phyloP scores from a whole-genome alignment of 2,797 vertebrate species.

The Calcarius lapponicus region DNA sequence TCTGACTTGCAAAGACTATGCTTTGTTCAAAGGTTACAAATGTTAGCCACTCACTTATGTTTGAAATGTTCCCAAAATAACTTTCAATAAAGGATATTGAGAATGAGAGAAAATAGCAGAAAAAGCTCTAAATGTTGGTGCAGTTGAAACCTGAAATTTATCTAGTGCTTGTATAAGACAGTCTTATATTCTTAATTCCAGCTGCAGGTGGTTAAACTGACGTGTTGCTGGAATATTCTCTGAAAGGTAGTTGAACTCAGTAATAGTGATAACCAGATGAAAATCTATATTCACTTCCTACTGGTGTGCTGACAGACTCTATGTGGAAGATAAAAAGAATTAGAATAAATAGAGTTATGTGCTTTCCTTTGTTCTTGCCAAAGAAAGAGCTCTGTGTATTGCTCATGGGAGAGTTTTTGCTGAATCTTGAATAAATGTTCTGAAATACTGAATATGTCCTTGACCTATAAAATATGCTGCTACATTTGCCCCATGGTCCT shows the following conservation, averaged over 20 bases:
- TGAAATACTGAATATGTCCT: not conserved
- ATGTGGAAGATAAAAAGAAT: not conserved
- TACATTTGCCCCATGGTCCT: not conserved
- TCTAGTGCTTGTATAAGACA: not conserved
- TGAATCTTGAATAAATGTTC: not conserved
- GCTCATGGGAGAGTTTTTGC: not conserved
- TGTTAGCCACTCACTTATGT: not conserved
- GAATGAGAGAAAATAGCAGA: not conserved
- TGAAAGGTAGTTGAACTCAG: not conserved
- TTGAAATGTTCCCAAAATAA: not conserved
- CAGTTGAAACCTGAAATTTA: not conserved
- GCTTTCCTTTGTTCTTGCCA: not conserved
- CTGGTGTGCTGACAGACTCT: not conserved
- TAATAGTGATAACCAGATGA: not conserved
- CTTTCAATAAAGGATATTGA: not conserved
- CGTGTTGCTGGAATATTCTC: not conserved
- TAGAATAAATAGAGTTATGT: not conserved
- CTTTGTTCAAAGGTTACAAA: not conserved
- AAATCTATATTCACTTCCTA: not conserved
- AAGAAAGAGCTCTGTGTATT: not conserved
- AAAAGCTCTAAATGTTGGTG: not conserved
- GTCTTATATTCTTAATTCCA: not conserved
- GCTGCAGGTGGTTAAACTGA: not conserved
- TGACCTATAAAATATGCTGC: slow-evolving; percentile 6
- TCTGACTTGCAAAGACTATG: not conserved